Percentiles rank a stretch among this genome's conserved stretches.
These are phyloP conservation scores for Lota lota DNA, from an alignment of 2,113 vertebrate species.

Conservation along the genomic window DNA sequence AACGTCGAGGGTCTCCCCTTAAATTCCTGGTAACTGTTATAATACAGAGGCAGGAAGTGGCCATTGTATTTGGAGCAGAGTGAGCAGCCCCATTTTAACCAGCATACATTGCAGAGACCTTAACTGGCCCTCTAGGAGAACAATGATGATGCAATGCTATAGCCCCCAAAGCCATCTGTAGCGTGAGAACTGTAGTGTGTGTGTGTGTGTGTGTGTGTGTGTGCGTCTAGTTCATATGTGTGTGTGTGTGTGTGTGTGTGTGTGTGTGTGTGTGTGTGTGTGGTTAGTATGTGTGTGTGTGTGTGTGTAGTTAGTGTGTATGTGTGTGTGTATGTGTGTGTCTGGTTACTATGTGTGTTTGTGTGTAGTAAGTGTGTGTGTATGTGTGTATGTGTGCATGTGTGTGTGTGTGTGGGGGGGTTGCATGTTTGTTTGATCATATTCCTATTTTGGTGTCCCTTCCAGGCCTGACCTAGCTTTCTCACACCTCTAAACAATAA, in stretches of 20 bases:
- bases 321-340: background rate
- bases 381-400: background rate
- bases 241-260: background rate
- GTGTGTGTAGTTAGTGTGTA: background rate
- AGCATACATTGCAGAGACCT: constrained; percentile 18
- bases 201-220: background rate
- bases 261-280: background rate
- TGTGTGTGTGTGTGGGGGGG: background rate
- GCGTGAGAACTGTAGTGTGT: constrained; percentile 2
- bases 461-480: constrained; percentile 14
- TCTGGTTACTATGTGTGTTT: no score
- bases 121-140: constrained; percentile 20
- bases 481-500: constrained; percentile 8
- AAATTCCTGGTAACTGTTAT: constrained; percentile 28
- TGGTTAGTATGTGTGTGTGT: background rate
- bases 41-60: constrained; percentile 38
- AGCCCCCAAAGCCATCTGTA: constrained; percentile 2
- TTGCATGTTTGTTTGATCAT: constrained; percentile 7
- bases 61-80: constrained; percentile 34
- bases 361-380: background rate
- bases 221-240: background rate
- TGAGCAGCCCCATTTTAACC: constrained; percentile 22
- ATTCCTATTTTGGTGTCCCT: constrained; percentile 6
- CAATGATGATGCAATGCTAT: constrained; percentile 35
- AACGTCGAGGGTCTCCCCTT: background rate